Evolutionary conservation across 1,140 invertebrate genomes (phyloP).

Genomic region (Drosophila novamexicana): DNA sequence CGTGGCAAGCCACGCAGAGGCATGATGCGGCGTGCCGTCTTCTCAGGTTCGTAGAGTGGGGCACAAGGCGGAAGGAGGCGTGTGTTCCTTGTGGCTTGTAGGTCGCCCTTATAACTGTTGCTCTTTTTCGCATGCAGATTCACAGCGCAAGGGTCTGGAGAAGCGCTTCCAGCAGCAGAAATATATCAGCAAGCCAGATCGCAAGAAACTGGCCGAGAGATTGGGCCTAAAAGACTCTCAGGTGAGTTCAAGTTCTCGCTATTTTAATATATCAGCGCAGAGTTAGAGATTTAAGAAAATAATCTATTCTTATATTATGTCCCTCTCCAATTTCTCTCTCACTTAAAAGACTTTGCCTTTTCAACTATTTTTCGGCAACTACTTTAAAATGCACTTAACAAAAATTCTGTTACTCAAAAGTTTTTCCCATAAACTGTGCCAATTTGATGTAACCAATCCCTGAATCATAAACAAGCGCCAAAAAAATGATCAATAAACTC

Average conservation of each 20-base stretch:
- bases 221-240: conserved; percentile 97
- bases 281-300: too few species aligned
- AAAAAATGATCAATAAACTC: conserved; percentile 49
- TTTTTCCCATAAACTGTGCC: not conserved
- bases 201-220: conserved; percentile 97
- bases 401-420: not conserved
- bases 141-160: conserved; percentile 97
- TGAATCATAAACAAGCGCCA: conserved; percentile 35
- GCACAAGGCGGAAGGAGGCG: not conserved
- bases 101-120: conserved; percentile 26
- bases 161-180: conserved; percentile 98
- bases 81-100: conserved; percentile 1
- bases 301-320: too few species aligned
- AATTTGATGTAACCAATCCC: conserved; percentile 21
- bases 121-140: conserved; percentile 90
- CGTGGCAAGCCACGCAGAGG: conserved; percentile 94
- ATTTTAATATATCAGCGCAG: too few species aligned
- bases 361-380: not conserved
- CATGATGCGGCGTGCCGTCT: conserved; percentile 97
- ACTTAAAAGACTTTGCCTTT: not conserved
- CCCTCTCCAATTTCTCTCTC: not conserved
- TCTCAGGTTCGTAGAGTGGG: conserved; percentile 84
- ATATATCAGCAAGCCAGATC: conserved; percentile 98
- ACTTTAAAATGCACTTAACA: not conserved
- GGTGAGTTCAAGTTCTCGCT: conserved; percentile 86